A percentile compares a stretch with the other conserved stretches of the same genome.
Conservation (phyloP, 2,888 invertebrate genomes). For the Sarcophaga carnaria region DNA sequence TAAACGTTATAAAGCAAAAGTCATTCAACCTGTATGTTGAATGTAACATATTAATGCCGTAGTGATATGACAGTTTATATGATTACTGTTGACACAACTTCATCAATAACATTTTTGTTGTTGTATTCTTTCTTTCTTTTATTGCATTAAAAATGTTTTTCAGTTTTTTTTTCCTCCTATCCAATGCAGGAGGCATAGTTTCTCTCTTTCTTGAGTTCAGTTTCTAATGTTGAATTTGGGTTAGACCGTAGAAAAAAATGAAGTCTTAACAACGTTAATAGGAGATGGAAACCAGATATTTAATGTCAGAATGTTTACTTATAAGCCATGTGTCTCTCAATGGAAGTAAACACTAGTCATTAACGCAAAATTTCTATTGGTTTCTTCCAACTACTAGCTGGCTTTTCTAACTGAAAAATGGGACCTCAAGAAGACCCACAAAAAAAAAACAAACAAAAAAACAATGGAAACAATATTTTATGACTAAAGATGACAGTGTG, state of each 20-base stretch:
- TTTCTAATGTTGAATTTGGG: not conserved
- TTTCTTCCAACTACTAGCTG: not conserved
- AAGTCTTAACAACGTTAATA: not conserved
- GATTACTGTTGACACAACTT: slow-evolving; percentile 62
- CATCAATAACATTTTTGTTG: slow-evolving; percentile 59
- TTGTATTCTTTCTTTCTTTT: slow-evolving; percentile 1
- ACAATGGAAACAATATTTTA: not conserved
- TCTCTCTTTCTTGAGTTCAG: too few relatives aligned
- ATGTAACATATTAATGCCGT: not conserved
- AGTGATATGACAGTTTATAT: slow-evolving; percentile 55
- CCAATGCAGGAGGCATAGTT: too few relatives aligned
- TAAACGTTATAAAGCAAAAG: slow-evolving; percentile 20
- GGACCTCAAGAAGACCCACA: not conserved
- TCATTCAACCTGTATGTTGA: slow-evolving; percentile 57
- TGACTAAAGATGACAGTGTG: not conserved
- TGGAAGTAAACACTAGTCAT: slow-evolving; percentile 6
- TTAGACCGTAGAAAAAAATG: not conserved
- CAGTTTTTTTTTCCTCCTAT: not conserved
- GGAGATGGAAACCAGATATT: slow-evolving; percentile 34
- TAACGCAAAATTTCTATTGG: slow-evolving; percentile 30
- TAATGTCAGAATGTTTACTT: slow-evolving; percentile 32
- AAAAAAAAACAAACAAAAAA: not conserved
- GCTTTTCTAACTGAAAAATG: not conserved
- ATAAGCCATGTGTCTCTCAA: slow-evolving; percentile 6
- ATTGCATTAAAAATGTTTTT: slow-evolving; percentile 21